Conservation (phyloP, 2,888 invertebrate species). For the Hydroisotoma schaefferi region DNA sequence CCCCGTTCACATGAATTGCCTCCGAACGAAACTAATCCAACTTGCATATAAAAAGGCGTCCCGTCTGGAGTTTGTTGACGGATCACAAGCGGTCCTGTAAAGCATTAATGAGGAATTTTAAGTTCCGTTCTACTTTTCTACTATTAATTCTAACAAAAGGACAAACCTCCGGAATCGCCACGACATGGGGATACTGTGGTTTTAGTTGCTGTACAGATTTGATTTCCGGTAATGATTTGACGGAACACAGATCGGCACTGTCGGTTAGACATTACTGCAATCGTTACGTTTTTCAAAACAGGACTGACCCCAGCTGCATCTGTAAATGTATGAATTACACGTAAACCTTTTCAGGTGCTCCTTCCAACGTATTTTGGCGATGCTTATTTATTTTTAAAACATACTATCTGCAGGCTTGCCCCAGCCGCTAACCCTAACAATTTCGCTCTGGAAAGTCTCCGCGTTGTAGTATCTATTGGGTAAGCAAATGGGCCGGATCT, state of each 20-base stretch:
- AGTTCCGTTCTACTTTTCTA: conserved; percentile 19
- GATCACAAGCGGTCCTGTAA: conserved; percentile 40
- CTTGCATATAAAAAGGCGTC: conserved; percentile 40
- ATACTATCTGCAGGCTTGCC: conserved; percentile 47
- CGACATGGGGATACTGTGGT: conserved; percentile 46
- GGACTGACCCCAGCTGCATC: conserved; percentile 30
- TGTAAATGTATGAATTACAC: conserved; percentile 3
- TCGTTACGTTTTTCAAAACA: conserved; percentile 42
- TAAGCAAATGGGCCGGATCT: conserved; percentile 44
- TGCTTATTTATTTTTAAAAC: too few species aligned
- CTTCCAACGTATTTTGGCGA: too few species aligned
- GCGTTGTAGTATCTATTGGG: conserved; percentile 43
- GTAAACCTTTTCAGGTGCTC: neutral
- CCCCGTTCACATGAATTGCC: conserved; percentile 45
- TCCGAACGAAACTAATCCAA: conserved; percentile 47
- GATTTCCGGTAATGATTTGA: conserved; percentile 45
- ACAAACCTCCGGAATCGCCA: conserved; percentile 1
- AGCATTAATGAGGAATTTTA: neutral
- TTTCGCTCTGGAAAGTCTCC: conserved; percentile 40
- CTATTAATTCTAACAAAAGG: conserved; percentile 12
- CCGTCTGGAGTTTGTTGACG: conserved; percentile 38
- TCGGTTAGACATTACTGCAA: conserved; percentile 42
- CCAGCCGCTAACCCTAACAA: conserved; percentile 46
- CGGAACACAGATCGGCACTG: conserved; percentile 44
- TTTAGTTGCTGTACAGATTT: conserved; percentile 46